Conservation (phyloP, 2,797 vertebrate genomes). For the Lepus townsendii region DNA sequence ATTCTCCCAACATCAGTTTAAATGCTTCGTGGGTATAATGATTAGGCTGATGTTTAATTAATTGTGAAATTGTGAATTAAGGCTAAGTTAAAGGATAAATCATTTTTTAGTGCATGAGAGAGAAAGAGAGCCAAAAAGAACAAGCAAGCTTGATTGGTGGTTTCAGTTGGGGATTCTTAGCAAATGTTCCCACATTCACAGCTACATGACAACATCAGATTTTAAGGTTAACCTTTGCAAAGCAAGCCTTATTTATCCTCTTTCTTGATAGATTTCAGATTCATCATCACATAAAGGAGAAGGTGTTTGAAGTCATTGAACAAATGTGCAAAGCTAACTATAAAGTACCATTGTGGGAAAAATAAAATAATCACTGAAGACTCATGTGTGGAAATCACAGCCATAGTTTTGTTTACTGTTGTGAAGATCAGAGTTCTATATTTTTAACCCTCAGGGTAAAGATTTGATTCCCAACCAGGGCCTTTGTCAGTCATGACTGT, state of each 20-base stretch:
- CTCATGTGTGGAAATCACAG: background rate
- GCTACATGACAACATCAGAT: background rate
- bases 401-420: background rate
- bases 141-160: slow-evolving; percentile 66
- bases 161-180: slow-evolving; percentile 64
- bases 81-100: slow-evolving; percentile 89
- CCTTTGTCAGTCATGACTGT: background rate
- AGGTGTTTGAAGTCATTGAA: background rate
- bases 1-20: slow-evolving; percentile 89
- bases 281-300: slow-evolving; percentile 58
- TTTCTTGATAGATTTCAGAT: slow-evolving; percentile 68
- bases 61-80: slow-evolving; percentile 92
- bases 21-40: slow-evolving; percentile 90
- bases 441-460: background rate
- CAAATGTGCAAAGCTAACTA: background rate
- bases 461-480: background rate
- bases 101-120: slow-evolving; percentile 78
- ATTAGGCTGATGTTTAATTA: slow-evolving; percentile 92
- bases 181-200: slow-evolving; percentile 66
- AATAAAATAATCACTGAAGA: background rate
- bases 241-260: slow-evolving; percentile 64
- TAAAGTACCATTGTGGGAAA: background rate
- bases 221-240: slow-evolving; percentile 59
- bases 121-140: slow-evolving; percentile 54
- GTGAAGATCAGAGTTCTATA: background rate